A percentile compares a stretch with the other conserved stretches of the same genome.
Conservation (phyloP, 2,797 vertebrate species). For the Tragopan temminckii region DNA sequence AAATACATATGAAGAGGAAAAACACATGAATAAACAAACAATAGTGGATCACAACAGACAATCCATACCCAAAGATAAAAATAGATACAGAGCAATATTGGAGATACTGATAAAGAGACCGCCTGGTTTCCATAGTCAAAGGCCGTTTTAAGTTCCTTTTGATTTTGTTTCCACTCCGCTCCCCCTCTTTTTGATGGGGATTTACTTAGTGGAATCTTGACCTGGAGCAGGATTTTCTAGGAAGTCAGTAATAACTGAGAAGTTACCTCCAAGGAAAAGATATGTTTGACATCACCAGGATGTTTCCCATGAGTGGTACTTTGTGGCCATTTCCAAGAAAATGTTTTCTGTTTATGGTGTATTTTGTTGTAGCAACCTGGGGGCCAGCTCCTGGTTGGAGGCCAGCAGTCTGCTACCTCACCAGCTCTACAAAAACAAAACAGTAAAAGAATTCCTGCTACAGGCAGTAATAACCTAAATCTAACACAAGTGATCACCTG, state of each 20-base stretch:
- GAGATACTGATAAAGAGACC: background rate
- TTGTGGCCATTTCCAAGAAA: background rate
- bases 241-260: background rate
- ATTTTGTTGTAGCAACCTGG: background rate
- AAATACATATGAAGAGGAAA: background rate
- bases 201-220: background rate
- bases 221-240: background rate
- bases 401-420: background rate
- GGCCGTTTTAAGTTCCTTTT: background rate
- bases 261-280: background rate
- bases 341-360: background rate
- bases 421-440: background rate
- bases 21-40: background rate
- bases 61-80: background rate
- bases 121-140: background rate
- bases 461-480: background rate
- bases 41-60: background rate
- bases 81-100: background rate
- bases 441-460: background rate
- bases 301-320: background rate
- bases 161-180: background rate
- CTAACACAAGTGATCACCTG: background rate
- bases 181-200: background rate
- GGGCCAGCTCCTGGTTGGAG: background rate
- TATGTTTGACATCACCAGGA: background rate